Conservation (phyloP, 2,113 vertebrate genomes). For the Opisthocomus hoazin region DNA sequence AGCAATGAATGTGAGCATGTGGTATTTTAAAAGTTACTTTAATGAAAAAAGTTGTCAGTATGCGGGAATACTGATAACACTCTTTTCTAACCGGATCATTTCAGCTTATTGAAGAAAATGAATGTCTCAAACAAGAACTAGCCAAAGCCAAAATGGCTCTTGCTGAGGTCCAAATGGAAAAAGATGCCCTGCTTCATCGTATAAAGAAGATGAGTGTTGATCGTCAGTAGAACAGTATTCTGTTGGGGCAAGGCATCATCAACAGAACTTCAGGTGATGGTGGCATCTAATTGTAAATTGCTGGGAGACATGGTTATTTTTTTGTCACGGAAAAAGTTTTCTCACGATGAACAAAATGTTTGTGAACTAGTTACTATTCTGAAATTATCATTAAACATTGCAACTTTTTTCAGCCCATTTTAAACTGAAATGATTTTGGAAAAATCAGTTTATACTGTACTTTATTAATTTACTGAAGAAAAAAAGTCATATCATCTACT, state of each 20-base stretch:
- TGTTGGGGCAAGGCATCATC: background rate
- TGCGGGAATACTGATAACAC: background rate
- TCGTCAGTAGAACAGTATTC: constrained; percentile 25
- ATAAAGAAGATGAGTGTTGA: constrained; percentile 80
- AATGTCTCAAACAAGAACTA: constrained; percentile 90
- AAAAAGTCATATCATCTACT: constrained; percentile 26
- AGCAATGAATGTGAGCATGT: background rate
- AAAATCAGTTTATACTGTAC: constrained; percentile 39
- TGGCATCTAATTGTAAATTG: constrained; percentile 4
- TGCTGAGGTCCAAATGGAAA: constrained; percentile 92
- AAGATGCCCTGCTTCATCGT: constrained; percentile 86
- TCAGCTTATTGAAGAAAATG: constrained; percentile 91
- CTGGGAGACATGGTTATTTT: background rate
- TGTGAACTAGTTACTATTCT: constrained; percentile 21
- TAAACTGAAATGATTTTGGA: constrained; percentile 33
- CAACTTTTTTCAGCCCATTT: constrained; percentile 30
- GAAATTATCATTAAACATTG: background rate
- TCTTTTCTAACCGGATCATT: constrained; percentile 30
- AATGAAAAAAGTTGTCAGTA: background rate
- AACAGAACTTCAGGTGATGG: background rate
- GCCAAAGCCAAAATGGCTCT: constrained; percentile 93
- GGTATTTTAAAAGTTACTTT: background rate
- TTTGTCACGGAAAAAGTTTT: background rate
- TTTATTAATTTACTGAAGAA: constrained; percentile 44
- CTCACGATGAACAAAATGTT: constrained; percentile 30